Conservation (phyloP, 2,113 vertebrate species). For the Centropristis striata region DNA sequence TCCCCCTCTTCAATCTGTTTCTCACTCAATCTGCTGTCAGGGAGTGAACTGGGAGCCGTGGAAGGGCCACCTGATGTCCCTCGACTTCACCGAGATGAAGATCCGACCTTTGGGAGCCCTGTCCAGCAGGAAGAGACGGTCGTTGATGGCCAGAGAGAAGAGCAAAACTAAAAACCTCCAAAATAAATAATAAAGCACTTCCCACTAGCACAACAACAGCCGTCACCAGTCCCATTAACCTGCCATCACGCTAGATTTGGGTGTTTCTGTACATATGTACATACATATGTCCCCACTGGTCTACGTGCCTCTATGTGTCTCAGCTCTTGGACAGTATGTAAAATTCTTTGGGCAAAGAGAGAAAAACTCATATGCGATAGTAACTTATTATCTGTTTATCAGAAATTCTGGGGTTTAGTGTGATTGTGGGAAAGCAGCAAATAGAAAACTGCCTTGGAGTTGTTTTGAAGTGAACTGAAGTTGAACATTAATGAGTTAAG, state of each 20-base stretch:
- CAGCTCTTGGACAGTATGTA: slow-evolving; percentile 7
- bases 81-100: slow-evolving; percentile 92
- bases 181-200: slow-evolving; percentile 26
- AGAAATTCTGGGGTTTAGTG: slow-evolving; percentile 35
- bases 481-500: slow-evolving; percentile 6
- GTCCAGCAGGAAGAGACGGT: slow-evolving; percentile 83
- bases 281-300: slow-evolving; percentile 22
- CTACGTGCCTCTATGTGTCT: neutral
- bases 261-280: slow-evolving; percentile 42
- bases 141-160: slow-evolving; percentile 68
- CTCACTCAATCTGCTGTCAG: slow-evolving; percentile 68
- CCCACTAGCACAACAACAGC: neutral
- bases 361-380: neutral
- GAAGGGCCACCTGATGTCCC: slow-evolving; percentile 92
- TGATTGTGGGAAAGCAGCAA: slow-evolving; percentile 24
- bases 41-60: slow-evolving; percentile 94
- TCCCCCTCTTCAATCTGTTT: neutral
- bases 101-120: slow-evolving; percentile 81
- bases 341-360: neutral
- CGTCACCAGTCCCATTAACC: neutral
- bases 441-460: slow-evolving; percentile 2
- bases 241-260: slow-evolving; percentile 44
- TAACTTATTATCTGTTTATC: slow-evolving; percentile 62
- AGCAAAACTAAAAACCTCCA: slow-evolving; percentile 37
- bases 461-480: slow-evolving; percentile 29